Evolutionary conservation across 2,888 invertebrate genomes (phyloP), one percentile per base, ranked within the genome.

Genomic region (Trachelus tabidus): DNA sequence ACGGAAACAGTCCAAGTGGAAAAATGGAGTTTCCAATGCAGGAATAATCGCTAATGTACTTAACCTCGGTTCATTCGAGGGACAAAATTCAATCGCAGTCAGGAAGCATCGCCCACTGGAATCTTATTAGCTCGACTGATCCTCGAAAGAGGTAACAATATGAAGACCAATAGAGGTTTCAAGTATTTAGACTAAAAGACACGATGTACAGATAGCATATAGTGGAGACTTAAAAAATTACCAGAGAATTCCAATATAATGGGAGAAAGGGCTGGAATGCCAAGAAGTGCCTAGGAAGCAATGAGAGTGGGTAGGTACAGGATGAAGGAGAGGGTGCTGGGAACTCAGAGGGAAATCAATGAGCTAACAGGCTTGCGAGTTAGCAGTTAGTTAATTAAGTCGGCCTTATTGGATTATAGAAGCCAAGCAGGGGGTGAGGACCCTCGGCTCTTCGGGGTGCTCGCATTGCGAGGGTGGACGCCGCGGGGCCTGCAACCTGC

Each of bases 341-440:
- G 79, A 78, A 77, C n/a, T 34, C 33, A 79, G 80, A 86, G 79
- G 83, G 86, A 89, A 90, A 91, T 91, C 91, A 89, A 91, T 91
- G 88, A 89, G 87, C 90, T 91, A 91, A 91, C 89, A 90, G 90
- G 91, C 91, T 91, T 90, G 88, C 81, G 88, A 91, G 89, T 89
- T 89, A 89, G 89, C 87, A 89, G 89, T 89, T 89, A 90, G 90
- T 89, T 91, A 91, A 91, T 91, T 91, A 91, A 90, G 90, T 90
- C 90, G 90, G 87, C 87, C 85, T 90, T 91, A 91, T 91, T 91
- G 90, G 90, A 91, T 91, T 86, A 90, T 87, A 87, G 90, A 90
- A 91, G 91, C 90, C 89, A 87, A 87, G 86, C 82, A 40, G 40
- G 75, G 34, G 78, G 73, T 73, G 80, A 76, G 76, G 80, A 83